Conservation (phyloP, 2,113 vertebrate genomes). For the Nothocercus julius region DNA sequence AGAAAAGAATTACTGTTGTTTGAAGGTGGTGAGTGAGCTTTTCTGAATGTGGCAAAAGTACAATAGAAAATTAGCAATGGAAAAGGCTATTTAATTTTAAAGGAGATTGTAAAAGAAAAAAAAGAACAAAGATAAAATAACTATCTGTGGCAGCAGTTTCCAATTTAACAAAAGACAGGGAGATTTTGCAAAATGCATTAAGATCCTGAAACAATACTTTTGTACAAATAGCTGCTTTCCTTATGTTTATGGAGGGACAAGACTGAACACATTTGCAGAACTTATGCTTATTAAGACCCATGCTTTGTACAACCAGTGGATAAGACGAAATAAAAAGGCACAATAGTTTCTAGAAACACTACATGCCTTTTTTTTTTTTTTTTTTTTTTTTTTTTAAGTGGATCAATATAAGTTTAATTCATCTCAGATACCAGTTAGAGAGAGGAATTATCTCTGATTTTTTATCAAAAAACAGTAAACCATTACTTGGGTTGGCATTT, state of each 20-base stretch:
- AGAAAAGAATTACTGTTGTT: not conserved
- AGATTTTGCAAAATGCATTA: not conserved
- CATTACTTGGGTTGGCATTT: not conserved
- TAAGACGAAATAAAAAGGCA: not conserved
- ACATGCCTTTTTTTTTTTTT: not conserved
- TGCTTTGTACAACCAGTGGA: not conserved
- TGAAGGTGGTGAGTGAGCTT: not conserved
- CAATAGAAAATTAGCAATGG: not conserved
- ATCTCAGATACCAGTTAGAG: not conserved
- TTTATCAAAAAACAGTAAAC: not conserved
- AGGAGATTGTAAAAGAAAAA: not conserved
- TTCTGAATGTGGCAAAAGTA: accelerated
- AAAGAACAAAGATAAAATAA: not conserved
- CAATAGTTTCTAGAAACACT: not conserved
- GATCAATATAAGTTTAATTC: not conserved
- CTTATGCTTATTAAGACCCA: not conserved
- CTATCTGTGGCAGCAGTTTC: not conserved
- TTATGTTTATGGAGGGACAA: not conserved
- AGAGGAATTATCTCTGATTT: not conserved
- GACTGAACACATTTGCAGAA: not conserved
- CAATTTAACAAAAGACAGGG: not conserved
- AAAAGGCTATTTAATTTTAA: not conserved
- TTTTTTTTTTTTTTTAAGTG: not conserved
- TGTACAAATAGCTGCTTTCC: not conserved
- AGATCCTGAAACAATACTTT: not conserved